phyloP scores from a whole-genome alignment of 2,888 invertebrate species.

The Drosophila suboccidentalis region DNA sequence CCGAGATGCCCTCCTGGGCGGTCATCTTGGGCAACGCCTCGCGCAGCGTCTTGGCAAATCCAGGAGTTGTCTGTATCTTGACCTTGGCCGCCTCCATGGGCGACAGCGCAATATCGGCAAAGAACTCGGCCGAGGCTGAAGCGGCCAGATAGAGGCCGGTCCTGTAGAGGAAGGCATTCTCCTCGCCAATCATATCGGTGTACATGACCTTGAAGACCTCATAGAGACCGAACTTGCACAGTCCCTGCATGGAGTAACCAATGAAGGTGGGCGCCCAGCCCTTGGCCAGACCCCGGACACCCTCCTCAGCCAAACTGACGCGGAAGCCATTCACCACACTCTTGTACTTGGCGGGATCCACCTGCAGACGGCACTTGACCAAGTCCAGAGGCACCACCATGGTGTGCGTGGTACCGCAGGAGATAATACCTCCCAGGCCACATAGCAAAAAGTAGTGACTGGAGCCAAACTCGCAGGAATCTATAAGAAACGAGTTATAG shows the following conservation, averaged over 20 bases:
- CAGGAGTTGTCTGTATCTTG: slow-evolving; percentile 97
- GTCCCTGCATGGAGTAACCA: slow-evolving; percentile 97
- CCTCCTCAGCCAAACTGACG: slow-evolving; percentile 94
- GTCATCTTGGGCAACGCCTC: slow-evolving; percentile 97
- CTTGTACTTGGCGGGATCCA: slow-evolving; percentile 97
- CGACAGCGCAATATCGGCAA: slow-evolving; percentile 98
- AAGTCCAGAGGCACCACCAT: slow-evolving; percentile 96
- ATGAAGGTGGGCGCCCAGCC: slow-evolving; percentile 99
- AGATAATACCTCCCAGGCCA: slow-evolving; percentile 93
- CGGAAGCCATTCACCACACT: slow-evolving; percentile 88
- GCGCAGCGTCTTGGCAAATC: slow-evolving; percentile 94
- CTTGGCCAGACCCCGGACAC: slow-evolving; percentile 92
- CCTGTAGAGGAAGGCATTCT: slow-evolving; percentile 95
- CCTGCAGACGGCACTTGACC: slow-evolving; percentile 97
- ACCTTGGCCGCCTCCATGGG: slow-evolving; percentile 99
- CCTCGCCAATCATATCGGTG: slow-evolving; percentile 93
- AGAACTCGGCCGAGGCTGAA: slow-evolving; percentile 99
- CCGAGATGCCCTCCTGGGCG: slow-evolving; percentile 93
- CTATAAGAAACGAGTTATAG: slow-evolving; percentile 51
- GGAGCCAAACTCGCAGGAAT: slow-evolving; percentile 96
- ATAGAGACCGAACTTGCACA: slow-evolving; percentile 99
- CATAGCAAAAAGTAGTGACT: slow-evolving; percentile 95
- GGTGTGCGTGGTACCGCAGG: slow-evolving; percentile 87
- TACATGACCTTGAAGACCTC: slow-evolving; percentile 97
- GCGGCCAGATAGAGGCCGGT: slow-evolving; percentile 95